phyloP scores from a whole-genome alignment of 2,888 invertebrate genomes.

The Acleris sparsana region DNA sequence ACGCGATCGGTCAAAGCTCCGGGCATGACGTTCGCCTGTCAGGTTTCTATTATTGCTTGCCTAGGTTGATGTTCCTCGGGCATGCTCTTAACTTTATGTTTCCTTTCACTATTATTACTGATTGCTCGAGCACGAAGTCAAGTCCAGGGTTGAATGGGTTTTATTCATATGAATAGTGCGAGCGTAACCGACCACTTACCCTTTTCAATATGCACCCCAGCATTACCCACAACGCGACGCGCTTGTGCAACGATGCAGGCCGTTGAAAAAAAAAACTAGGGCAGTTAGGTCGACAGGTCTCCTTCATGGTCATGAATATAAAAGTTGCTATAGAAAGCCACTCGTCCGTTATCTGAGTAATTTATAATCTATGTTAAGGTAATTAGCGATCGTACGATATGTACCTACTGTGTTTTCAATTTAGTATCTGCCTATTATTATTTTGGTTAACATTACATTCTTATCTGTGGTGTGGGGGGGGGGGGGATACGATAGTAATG shows the following conservation, averaged over 20 bases:
- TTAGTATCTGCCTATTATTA: conserved; percentile 1
- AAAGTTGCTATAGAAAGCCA: conserved; percentile 36
- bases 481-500: conserved; percentile 23
- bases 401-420: background rate
- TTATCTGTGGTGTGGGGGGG: conserved; percentile 19
- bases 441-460: background rate
- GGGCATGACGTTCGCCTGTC: conserved; percentile 47
- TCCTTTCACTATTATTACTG: conserved; percentile 38
- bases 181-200: conserved; percentile 50
- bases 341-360: conserved; percentile 10
- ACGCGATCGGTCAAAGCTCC: conserved; percentile 63
- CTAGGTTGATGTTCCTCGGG: conserved; percentile 22
- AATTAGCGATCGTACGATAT: conserved; percentile 1
- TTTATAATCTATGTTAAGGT: conserved; percentile 4
- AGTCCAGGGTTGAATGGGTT: conserved; percentile 20
- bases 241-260: conserved; percentile 19
- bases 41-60: conserved; percentile 36
- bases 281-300: conserved; percentile 39
- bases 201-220: conserved; percentile 64
- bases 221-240: conserved; percentile 30
- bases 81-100: conserved; percentile 17
- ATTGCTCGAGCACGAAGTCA: conserved; percentile 9
- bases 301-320: conserved; percentile 45
- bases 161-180: conserved; percentile 8
- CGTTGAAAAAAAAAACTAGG: conserved; percentile 31